These are phyloP conservation scores for Halcyon badia DNA, from an alignment of 2,797 vertebrate genomes.

Conservation along the genomic window DNA sequence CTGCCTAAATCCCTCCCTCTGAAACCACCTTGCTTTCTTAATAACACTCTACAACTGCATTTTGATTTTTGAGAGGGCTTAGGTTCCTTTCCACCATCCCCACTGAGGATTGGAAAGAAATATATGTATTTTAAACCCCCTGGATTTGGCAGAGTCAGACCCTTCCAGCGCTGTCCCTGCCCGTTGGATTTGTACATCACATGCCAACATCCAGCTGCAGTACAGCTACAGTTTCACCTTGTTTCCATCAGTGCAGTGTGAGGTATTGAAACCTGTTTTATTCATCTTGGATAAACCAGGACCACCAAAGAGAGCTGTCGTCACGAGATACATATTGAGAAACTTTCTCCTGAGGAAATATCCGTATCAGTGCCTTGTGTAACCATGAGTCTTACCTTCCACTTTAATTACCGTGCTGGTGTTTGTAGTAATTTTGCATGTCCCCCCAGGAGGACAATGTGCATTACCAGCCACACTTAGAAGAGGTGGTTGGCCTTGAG, in stretches of 20 bases:
- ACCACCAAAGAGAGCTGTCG: neutral
- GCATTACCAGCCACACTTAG: neutral
- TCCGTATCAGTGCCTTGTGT: neutral
- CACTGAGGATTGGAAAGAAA: neutral
- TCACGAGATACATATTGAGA: neutral
- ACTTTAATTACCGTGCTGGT: neutral
- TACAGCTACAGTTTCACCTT: neutral
- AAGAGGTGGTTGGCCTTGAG: neutral
- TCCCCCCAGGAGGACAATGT: fast-evolving
- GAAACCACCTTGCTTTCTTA: neutral
- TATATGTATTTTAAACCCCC: neutral
- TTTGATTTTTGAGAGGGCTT: neutral
- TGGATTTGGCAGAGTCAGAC: neutral
- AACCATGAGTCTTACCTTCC: neutral
- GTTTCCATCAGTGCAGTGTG: neutral
- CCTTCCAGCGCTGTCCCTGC: neutral
- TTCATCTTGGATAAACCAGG: neutral
- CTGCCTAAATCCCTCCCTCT: neutral
- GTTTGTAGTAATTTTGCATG: neutral
- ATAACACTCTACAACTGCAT: neutral
- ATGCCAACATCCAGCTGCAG: neutral
- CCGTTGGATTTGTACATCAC: fast-evolving
- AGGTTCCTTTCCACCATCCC: neutral
- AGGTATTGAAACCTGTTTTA: neutral
- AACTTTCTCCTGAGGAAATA: neutral